phyloP scores from a whole-genome alignment of 1,140 invertebrate species.

The Heliconius himera region DNA sequence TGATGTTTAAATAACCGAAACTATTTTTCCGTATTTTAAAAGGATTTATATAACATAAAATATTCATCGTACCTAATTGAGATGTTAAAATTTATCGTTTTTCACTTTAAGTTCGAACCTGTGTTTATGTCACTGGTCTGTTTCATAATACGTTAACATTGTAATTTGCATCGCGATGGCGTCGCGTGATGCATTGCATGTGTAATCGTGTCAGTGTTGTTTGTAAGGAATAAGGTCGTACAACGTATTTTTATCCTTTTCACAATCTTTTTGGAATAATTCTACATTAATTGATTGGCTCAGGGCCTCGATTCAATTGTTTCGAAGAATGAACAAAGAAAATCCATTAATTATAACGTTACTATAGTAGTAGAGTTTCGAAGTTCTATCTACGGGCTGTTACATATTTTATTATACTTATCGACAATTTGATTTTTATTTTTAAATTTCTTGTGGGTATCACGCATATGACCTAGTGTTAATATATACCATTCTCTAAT shows the following conservation, averaged over 20 bases:
- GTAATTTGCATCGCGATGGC: slow-evolving; percentile 20
- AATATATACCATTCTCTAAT: too few relatives aligned
- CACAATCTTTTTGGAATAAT: slow-evolving; percentile 15
- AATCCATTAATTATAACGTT: not conserved
- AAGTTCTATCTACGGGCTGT: not conserved
- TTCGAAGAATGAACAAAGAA: not conserved
- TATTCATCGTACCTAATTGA: not conserved
- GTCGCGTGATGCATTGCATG: slow-evolving; percentile 20
- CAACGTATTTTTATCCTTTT: slow-evolving; percentile 9
- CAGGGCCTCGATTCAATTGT: not conserved
- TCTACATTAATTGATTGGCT: slow-evolving; percentile 3
- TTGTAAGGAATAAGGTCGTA: slow-evolving; percentile 12
- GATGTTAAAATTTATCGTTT: slow-evolving; percentile 11
- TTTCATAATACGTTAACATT: slow-evolving; percentile 14
- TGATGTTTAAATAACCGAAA: too few relatives aligned
- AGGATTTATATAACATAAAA: not conserved
- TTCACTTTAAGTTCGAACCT: not conserved
- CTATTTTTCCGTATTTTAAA: not conserved
- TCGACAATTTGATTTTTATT: too few relatives aligned
- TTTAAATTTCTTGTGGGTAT: too few relatives aligned
- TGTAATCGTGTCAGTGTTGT: slow-evolving; percentile 13
- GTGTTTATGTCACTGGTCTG: slow-evolving; percentile 5
- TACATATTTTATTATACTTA: too few relatives aligned
- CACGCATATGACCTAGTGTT: too few relatives aligned
- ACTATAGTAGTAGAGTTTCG: not conserved